Percentiles rank a stretch among this genome's conserved stretches.
Conservation (phyloP, 2,113 vertebrate genomes). For the Hiodon alosoides region DNA sequence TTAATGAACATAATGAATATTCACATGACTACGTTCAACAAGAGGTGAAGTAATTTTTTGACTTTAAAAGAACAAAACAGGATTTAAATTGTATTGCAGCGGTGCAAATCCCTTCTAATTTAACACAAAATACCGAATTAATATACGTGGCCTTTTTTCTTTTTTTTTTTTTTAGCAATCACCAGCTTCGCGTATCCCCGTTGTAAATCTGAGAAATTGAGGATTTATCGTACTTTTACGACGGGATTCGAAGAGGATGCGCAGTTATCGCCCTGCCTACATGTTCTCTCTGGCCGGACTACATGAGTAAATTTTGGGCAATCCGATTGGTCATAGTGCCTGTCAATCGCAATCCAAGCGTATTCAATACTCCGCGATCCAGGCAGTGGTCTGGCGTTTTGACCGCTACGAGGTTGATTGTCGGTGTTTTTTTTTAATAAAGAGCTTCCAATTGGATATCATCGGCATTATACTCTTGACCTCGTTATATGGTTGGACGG, state of each 20-base stretch:
- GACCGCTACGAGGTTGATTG: not conserved
- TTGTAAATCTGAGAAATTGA: no score
- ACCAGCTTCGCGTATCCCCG: no score
- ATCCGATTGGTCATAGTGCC: slow-evolving; percentile 5
- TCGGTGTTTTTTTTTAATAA: slow-evolving; percentile 54
- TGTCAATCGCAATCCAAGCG: not conserved
- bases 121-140: no score
- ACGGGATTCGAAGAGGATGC: not conserved
- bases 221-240: not conserved
- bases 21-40: no score
- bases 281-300: not conserved
- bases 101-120: no score
- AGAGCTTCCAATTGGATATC: slow-evolving; percentile 50
- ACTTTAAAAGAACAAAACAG: no score
- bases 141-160: no score
- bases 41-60: no score
- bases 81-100: no score
- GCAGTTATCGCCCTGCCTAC: not conserved
- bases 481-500: slow-evolving; percentile 53
- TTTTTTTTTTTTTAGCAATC: no score
- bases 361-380: slow-evolving; percentile 30
- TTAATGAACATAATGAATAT: no score
- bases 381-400: slow-evolving; percentile 23
- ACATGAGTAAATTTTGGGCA: not conserved
- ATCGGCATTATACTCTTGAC: slow-evolving; percentile 49